Evolutionary conservation across 2,888 invertebrate species (phyloP), one percentile per base, ranked within the genome.

Genomic region (Tenthredo mesomela): DNA sequence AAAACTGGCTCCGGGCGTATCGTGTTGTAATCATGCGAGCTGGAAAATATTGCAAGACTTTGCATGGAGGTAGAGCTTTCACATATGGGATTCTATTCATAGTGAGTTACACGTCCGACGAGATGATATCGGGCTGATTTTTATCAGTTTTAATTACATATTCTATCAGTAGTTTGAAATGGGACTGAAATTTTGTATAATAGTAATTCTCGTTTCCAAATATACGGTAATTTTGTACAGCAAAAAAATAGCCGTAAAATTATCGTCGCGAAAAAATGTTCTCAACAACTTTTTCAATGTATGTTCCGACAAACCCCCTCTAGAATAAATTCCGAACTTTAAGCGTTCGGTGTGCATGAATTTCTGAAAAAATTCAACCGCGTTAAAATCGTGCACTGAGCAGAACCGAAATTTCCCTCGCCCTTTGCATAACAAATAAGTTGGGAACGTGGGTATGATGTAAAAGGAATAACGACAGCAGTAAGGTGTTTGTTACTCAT

Each of bases 321-420:
- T 18, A n/a, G 54, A 7, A 54, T 54, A 54, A 54, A 54, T 54
- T 54, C 7, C n/a, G 7, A 54, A 54, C 54, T 54, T 54, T n/a
- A 54, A 54, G 54, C 54, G n/a, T 54, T 54, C 54, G n/a, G 54
- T 54, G 54, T 54, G 54, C 54, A 54, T 54, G 54, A 54, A 54
- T 54, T 54, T 54, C n/a, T 54, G 54, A 54, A 54, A 54, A 54
- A n/a, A 54, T 54, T 54, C 54, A 54, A 54, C n/a, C 54, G 54
- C n/a, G 54, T 54, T 54, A 54, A 54, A 54, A 54, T 54, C 54
- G 54, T 7, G 54, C 54, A 54, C 54, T 54, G 54, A 54, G 10
- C 54, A 54, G 54, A 54, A n/a, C n/a, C n/a, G n/a, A n/a, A 54
- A 54, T n/a, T n/a, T 7, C 54, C 54, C n/a, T 54, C 54, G 54